A percentile compares a stretch with the other conserved stretches of the same genome.
phyloP scores from a whole-genome alignment of 2,797 vertebrate species.

The Synaphobranchus kaupii region DNA sequence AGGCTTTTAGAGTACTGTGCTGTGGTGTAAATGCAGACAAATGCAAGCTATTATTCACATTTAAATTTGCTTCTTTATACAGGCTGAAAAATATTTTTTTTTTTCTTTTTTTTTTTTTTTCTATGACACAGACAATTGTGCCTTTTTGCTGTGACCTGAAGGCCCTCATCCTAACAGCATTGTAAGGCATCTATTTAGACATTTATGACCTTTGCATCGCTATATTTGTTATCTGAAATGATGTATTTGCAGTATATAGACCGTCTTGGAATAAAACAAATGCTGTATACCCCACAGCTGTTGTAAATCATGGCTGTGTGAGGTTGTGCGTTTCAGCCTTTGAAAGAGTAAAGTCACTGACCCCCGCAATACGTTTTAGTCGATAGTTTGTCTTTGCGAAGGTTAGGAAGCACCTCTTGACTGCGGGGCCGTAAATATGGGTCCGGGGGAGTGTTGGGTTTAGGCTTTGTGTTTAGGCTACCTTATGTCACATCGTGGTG shows the following conservation, averaged over 20 bases:
- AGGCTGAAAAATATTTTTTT: background rate
- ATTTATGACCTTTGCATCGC: background rate
- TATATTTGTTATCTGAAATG: background rate
- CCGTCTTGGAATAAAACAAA: background rate
- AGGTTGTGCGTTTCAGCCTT: background rate
- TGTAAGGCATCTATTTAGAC: background rate
- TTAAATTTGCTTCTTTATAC: background rate
- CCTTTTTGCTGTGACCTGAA: background rate
- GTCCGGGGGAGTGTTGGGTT: slow-evolving; percentile 11
- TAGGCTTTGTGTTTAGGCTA: slow-evolving; percentile 21
- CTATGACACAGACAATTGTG: background rate
- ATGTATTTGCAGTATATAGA: slow-evolving; percentile 8
- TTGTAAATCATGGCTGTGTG: slow-evolving; percentile 17
- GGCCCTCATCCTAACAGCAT: background rate
- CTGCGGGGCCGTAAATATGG: slow-evolving; percentile 34
- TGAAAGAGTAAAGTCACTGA: slow-evolving; percentile 15
- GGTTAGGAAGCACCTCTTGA: slow-evolving; percentile 15
- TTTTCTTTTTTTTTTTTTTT: too few relatives aligned
- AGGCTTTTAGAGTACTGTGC: background rate
- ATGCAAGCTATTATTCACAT: background rate
- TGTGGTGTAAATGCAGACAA: background rate
- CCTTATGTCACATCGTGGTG: slow-evolving; percentile 33
- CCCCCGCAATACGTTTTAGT: slow-evolving; percentile 27
- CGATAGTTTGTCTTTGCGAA: slow-evolving; percentile 18
- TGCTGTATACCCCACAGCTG: background rate